Base-by-base conservation (phyloP, 2,888 invertebrate species). In the Cabera pusaria region DNA sequence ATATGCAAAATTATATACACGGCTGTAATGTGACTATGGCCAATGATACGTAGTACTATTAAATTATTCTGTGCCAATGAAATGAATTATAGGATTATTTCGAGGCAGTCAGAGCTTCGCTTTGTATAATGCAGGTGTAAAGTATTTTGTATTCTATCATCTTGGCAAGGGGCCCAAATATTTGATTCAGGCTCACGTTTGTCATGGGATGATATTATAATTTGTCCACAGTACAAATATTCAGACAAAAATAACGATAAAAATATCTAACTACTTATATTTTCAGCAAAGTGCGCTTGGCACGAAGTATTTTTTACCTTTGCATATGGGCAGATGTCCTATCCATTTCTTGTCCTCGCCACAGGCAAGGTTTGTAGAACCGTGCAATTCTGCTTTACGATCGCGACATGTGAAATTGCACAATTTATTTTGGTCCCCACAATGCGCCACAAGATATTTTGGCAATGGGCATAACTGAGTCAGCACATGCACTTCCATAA, bases 321-420 rank as follows among this genome's bases (percentile, higher is more conserved):
- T 68, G 47, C 87, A 88, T 25, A 60, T 44, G 6, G 87, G 87
- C 37, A 86, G 65, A 24, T 56, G 58, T 28, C 78, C 81, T n/a
- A 61, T 64, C 88, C 88, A 88, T 11, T 56, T 66, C 52, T 72
- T 54, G 28, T 76, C 64, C 17, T 72, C 64, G 4, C 71, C 72
- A 49, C 88, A 88, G 8, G 49, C 47, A 5, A 82, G 56, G 14
- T 50, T 49, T 5, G 58, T 40, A 6, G 56, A 46, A 16, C 86
- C 86, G 25, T 59, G 56, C 22, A 86, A 48, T 41, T 79, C 71
- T 6, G 65, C 46, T 14, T 57, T 64, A 17, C 62, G 36, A 53
- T 82, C 66, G 6, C 70, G 69, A 46, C 90, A 90, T 2, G 69
- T 66, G 45, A 90, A 85, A 28, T 59, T 66, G 55, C 90, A 90